Percentiles rank a stretch among this genome's conserved stretches.
Evolutionary conservation across 30 jellyfish, hydroid and myxozoan species (phyloP).

Genomic region (Turritopsis rubra): DNA sequence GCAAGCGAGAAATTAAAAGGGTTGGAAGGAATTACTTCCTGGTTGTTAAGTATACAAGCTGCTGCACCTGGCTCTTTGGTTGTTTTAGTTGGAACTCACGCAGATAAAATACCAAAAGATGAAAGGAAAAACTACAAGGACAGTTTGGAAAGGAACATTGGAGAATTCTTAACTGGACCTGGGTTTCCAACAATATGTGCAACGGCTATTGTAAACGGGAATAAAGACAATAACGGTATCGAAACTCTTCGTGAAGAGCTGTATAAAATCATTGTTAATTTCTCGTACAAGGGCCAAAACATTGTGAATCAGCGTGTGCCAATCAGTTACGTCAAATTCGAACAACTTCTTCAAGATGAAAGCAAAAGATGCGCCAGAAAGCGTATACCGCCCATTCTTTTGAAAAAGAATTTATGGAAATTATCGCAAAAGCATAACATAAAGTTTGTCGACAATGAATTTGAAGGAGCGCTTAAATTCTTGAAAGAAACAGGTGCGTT

Average conservation of each 20-base stretch:
- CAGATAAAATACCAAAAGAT: constrained; percentile 45
- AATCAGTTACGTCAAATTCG: constrained; percentile 76
- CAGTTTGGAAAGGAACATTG: constrained; percentile 17
- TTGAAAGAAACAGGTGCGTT: constrained; percentile 76
- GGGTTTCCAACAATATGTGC: constrained; percentile 78
- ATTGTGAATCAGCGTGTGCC: constrained; percentile 79
- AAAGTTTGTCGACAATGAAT: constrained; percentile 52
- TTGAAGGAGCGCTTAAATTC: constrained; percentile 72
- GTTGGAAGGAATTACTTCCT: constrained; percentile 74
- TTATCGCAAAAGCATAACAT: constrained; percentile 41
- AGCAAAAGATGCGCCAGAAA: constrained; percentile 26
- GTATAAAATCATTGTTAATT: constrained; percentile 39
- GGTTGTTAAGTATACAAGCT: constrained; percentile 90
- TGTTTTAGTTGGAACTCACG: constrained; percentile 87
- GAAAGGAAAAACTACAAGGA: constrained; percentile 17
- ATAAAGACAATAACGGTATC: constrained; percentile 45
- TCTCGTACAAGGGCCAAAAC: constrained; percentile 48
- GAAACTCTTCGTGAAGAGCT: constrained; percentile 63
- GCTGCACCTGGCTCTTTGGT: constrained; percentile 87
- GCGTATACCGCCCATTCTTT: constrained; percentile 43
- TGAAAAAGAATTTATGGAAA: constrained; percentile 42
- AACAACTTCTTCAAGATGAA: constrained; percentile 53
- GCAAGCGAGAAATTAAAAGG: constrained; percentile 71
- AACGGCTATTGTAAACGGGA: constrained; percentile 62
- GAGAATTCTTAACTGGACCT: constrained; percentile 51